Conservation (phyloP, 2,888 invertebrate genomes). For the Andrena hattorfiana region DNA sequence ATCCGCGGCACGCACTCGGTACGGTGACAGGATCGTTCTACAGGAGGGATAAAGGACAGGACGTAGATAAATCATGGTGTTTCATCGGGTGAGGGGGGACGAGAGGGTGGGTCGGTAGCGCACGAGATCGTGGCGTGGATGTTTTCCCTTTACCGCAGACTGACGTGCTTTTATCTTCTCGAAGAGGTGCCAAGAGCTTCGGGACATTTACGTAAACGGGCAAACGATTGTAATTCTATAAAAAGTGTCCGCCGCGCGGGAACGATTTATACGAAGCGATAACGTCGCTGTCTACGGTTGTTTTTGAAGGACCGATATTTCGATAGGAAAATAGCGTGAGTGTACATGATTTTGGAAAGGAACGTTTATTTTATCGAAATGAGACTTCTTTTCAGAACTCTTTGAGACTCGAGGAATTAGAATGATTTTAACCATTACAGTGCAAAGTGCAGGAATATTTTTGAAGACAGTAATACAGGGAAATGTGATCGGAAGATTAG, state of each 20-base stretch:
- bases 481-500: too few relatives aligned
- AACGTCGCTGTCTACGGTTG: background rate
- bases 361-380: too few relatives aligned
- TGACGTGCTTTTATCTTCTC: conserved; percentile 43
- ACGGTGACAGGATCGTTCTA: conserved; percentile 67
- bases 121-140: conserved; percentile 30
- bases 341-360: too few relatives aligned
- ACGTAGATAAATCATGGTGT: conserved; percentile 73
- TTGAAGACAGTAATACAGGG: too few relatives aligned
- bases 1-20: conserved; percentile 66
- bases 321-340: too few relatives aligned
- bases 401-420: too few relatives aligned
- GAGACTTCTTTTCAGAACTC: too few relatives aligned
- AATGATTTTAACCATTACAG: too few relatives aligned
- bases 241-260: background rate
- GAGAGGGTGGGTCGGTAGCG: background rate
- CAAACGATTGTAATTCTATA: conserved; percentile 2
- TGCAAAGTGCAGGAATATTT: too few relatives aligned
- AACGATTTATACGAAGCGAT: background rate
- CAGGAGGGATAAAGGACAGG: conserved; percentile 67
- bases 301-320: too few relatives aligned
- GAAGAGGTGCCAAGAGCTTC: conserved; percentile 13
- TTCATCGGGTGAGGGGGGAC: conserved; percentile 23
- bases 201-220: conserved; percentile 28
- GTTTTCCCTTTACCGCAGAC: conserved; percentile 39